Conservation (phyloP, 2,113 vertebrate species). For the Xiphophorus couchianus region DNA sequence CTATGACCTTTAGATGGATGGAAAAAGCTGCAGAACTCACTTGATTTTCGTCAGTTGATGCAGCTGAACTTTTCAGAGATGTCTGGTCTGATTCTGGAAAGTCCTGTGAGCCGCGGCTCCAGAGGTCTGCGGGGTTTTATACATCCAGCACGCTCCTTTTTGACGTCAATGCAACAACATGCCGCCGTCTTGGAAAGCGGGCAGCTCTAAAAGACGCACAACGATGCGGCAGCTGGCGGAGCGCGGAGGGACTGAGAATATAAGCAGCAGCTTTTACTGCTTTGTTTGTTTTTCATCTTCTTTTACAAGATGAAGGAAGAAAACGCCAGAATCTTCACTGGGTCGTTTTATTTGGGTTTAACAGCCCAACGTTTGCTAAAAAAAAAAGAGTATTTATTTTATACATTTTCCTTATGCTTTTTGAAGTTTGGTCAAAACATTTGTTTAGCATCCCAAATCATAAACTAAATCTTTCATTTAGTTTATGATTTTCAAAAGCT, state of each 20-base stretch:
- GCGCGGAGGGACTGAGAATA: conserved; percentile 20
- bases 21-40: conserved; percentile 51
- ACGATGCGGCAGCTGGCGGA: conserved; percentile 37
- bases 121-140: conserved; percentile 79
- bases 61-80: conserved; percentile 35
- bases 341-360: neutral
- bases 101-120: conserved; percentile 62
- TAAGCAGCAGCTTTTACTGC: neutral
- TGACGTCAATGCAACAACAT: conserved; percentile 86
- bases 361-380: too few relatives aligned
- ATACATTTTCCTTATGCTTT: too few relatives aligned
- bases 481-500: neutral
- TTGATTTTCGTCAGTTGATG: conserved; percentile 39
- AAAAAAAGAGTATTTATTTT: too few relatives aligned
- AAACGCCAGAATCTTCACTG: neutral
- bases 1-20: neutral
- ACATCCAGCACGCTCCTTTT: conserved; percentile 70
- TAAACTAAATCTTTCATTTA: neutral
- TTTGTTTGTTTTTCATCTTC: conserved; percentile 1
- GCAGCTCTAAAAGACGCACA: conserved; percentile 48
- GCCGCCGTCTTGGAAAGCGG: conserved; percentile 74
- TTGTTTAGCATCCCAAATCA: neutral
- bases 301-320: neutral
- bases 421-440: too few relatives aligned
- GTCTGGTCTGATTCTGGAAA: conserved; percentile 25